phyloP scores from a whole-genome alignment of 1,140 invertebrate species.

The Odontomachus brunneus region DNA sequence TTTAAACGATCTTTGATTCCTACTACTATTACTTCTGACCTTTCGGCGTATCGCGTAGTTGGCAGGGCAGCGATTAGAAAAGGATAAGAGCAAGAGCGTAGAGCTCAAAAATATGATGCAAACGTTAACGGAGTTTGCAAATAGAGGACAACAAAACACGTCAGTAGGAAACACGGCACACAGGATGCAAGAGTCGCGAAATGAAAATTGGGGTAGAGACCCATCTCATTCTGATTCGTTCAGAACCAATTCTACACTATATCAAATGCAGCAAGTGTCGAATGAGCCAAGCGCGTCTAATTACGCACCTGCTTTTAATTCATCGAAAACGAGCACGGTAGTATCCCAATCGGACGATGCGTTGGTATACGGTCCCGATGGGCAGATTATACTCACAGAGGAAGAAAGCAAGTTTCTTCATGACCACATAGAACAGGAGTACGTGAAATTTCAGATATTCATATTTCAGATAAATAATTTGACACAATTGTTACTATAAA shows the following conservation, averaged over 20 bases:
- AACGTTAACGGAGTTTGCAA: slow-evolving; percentile 80
- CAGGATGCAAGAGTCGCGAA: slow-evolving; percentile 81
- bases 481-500: background rate
- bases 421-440: slow-evolving; percentile 68
- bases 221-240: slow-evolving; percentile 67
- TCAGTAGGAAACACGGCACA: slow-evolving; percentile 82
- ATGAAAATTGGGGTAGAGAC: slow-evolving; percentile 79
- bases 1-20: background rate
- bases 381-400: slow-evolving; percentile 78
- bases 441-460: slow-evolving; percentile 44
- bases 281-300: slow-evolving; percentile 49
- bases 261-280: slow-evolving; percentile 62
- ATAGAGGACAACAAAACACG: slow-evolving; percentile 78
- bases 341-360: slow-evolving; percentile 74
- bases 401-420: slow-evolving; percentile 83
- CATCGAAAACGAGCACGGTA: background rate
- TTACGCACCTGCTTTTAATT: slow-evolving; percentile 12
- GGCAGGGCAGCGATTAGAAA: slow-evolving; percentile 82
- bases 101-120: slow-evolving; percentile 84
- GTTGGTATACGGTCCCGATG: slow-evolving; percentile 84
- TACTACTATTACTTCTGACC: no score
- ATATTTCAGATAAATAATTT: slow-evolving; percentile 5
- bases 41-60: slow-evolving; percentile 69
- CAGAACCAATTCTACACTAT: background rate
- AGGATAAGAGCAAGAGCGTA: slow-evolving; percentile 77